phyloP scores from a whole-genome alignment of 1,140 invertebrate genomes.

The Cotesia typhae region DNA sequence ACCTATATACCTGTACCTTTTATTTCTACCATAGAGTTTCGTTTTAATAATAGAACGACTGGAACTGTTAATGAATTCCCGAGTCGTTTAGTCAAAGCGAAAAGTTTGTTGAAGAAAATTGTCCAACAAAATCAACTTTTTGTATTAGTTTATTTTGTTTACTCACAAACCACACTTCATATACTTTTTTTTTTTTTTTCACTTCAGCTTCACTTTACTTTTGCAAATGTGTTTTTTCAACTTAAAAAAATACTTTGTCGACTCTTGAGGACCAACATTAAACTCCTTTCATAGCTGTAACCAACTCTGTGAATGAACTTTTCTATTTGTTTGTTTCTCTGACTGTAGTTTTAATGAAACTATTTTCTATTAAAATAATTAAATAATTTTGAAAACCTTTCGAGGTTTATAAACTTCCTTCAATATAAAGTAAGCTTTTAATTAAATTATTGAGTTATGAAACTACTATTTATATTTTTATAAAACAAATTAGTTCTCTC shows the following conservation, averaged over 20 bases:
- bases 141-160: background rate
- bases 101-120: slow-evolving; percentile 24
- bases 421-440: too few relatives aligned
- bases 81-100: slow-evolving; percentile 5
- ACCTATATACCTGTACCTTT: background rate
- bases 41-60: slow-evolving; percentile 7
- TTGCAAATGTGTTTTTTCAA: background rate
- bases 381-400: too few relatives aligned
- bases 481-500: too few relatives aligned
- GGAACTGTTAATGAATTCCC: slow-evolving; percentile 24
- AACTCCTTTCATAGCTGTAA: background rate
- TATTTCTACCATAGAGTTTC: background rate
- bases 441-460: too few relatives aligned
- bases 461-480: too few relatives aligned
- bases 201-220: background rate
- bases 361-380: too few relatives aligned
- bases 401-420: too few relatives aligned
- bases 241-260: slow-evolving; percentile 10
- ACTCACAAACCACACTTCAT: too few relatives aligned
- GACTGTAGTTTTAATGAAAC: too few relatives aligned
- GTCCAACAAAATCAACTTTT: slow-evolving; percentile 11
- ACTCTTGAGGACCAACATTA: background rate
- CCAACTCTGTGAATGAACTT: background rate
- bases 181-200: background rate
- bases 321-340: background rate